A percentile compares a stretch with the other conserved stretches of the same genome.
phyloP scores from a whole-genome alignment of 2,797 vertebrate genomes.

The Podarcis lilfordi region DNA sequence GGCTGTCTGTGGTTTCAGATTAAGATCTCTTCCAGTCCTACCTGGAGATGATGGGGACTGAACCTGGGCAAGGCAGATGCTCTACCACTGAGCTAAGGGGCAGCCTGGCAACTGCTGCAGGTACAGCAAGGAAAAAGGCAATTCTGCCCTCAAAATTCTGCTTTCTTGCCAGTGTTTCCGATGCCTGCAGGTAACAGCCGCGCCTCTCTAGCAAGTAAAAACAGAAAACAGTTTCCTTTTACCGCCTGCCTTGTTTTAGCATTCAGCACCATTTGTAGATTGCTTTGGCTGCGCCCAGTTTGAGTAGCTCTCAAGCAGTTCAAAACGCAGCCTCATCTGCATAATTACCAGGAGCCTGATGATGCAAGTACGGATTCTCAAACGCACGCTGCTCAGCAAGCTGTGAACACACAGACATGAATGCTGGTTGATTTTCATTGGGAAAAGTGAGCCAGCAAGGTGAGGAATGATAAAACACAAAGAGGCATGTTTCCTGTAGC shows the following conservation, averaged over 20 bases:
- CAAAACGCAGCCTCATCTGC: constrained; percentile 18
- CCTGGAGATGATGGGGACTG: too few relatives aligned
- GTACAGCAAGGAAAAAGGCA: background rate
- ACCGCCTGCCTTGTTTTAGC: background rate
- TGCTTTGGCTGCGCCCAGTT: background rate
- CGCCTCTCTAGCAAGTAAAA: background rate
- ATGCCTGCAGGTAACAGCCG: background rate
- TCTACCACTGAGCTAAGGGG: background rate
- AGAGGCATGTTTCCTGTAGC: background rate
- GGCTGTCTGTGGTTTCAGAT: too few relatives aligned
- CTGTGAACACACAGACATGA: background rate
- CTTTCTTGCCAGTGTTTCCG: background rate
- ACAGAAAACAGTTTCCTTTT: background rate
- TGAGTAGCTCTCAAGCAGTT: constrained; percentile 22
- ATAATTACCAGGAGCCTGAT: constrained; percentile 12
- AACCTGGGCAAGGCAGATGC: too few relatives aligned
- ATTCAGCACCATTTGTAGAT: background rate
- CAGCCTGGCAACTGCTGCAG: background rate
- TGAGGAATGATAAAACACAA: background rate
- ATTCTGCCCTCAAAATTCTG: background rate
- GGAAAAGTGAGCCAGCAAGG: background rate
- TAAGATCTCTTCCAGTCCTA: too few relatives aligned
- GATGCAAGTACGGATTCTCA: background rate
- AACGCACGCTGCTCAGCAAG: background rate
- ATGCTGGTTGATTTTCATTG: background rate